Conservation (phyloP, 2,113 vertebrate species). For the Chaenocephalus aceratus region DNA sequence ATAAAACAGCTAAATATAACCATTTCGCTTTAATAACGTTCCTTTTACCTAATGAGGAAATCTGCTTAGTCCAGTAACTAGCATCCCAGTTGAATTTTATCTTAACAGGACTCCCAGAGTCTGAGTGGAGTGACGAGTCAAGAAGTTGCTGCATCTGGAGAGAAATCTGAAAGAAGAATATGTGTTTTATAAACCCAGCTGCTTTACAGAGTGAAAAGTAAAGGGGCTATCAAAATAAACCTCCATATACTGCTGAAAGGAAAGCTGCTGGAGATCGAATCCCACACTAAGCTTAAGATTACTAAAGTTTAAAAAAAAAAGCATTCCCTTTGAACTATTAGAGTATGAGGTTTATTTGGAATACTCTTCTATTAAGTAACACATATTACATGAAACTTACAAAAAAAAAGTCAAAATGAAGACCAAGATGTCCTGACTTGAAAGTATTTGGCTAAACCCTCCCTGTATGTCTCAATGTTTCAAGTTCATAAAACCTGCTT, state of each 20-base stretch:
- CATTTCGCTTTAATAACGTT: background rate
- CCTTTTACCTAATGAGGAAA: slow-evolving; percentile 90
- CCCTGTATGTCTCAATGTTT: background rate
- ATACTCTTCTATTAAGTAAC: background rate
- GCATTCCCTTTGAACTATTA: background rate
- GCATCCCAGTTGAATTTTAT: slow-evolving; percentile 98
- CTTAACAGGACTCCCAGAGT: slow-evolving; percentile 89
- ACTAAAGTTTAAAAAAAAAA: background rate
- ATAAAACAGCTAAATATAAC: background rate
- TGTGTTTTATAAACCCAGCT: background rate
- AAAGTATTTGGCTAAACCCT: slow-evolving; percentile 11
- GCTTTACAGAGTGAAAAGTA: background rate
- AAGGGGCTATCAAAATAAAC: background rate
- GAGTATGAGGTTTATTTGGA: background rate
- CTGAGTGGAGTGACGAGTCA: slow-evolving; percentile 88
- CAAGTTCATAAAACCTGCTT: background rate
- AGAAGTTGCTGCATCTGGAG: slow-evolving; percentile 96
- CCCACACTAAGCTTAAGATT: background rate
- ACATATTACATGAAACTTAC: background rate
- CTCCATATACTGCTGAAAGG: background rate
- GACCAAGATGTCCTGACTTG: background rate
- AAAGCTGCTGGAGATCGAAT: background rate
- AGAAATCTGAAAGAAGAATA: slow-evolving; percentile 86
- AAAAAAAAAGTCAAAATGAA: background rate
- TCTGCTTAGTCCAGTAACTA: slow-evolving; percentile 96